Base-by-base conservation (phyloP, 2,113 vertebrate species). In the Amphilophus citrinellus region DNA sequence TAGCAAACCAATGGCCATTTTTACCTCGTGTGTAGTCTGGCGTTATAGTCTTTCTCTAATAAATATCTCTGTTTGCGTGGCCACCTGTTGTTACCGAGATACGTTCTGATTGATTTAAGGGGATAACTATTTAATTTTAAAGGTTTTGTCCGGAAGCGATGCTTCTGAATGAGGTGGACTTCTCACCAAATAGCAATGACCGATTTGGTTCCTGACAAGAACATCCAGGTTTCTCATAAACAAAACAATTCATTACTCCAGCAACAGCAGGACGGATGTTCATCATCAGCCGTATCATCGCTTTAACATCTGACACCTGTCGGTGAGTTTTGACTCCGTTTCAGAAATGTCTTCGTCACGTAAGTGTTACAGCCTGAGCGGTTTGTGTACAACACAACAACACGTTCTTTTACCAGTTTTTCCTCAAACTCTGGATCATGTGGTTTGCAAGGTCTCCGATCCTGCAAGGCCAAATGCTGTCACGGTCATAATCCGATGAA, bases 311-410 rank as follows among this genome's bases (percentile, higher is more conserved):
- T 65, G 86, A 87, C 85, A 76, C 17, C 77, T 57, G 61, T 80
- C 20, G 94, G 95, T 96, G 91, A 95, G 94, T 93, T 87, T 56
- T 22, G 20, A 35, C 39, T 24, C 22, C 6, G 3, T 39, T 50
- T 30, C 17, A 17, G 15, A 9, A 73, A 59, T 9, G 32, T 18
- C 37, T 61, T 24, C 24, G 56, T 60, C 76, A 42, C 15, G 10
- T 56, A 53, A 15, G 32, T 32, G 53, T 50, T 35, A 7, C 7
- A 61, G 27, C 35, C 27, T 56, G 68, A 35, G 37, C 14, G 22
- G n/a, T 13, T 42, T 79, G 17, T 83, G 59, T 66, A 5, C 62
- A 82, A 17, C 30, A 50, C 6, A 35, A 13, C 22, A 1, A 5
- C 17, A 73, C 20, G 30, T 13, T 22, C 8, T 7, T n/a, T 30